Evolutionary conservation across 1,140 invertebrate species (phyloP), one percentile per base, ranked within the genome.

Genomic region (Drosophila mauritiana): DNA sequence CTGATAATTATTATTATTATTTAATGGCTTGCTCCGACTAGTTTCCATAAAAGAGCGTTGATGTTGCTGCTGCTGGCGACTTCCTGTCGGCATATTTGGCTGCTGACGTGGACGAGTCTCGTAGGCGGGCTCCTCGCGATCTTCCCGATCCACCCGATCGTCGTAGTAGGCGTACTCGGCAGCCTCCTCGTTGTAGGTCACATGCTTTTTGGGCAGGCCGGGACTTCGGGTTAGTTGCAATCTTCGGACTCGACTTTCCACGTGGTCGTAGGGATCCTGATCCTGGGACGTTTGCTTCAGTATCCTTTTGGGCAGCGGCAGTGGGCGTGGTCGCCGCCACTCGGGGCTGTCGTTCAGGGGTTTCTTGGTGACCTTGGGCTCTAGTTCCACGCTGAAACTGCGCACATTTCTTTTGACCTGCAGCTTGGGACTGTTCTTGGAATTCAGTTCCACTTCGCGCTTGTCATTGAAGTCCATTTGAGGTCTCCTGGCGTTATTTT

Each of bases 401-500:
- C 90, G 80, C 52, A 91, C 80, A 75, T 91, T 88, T 22, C 82
- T 72, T 51, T 91, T 91, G 43, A 91, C 78, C 67, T 91, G 90
- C 12, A 92, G 40, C 53, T 92, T 92, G 27, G 90, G 91, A 43
- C 91, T 92, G 42, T 92, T 92, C 46, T 92, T 92, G 2, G 76
- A 57, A 27, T 92, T 92, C 0, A 90, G 73, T 20, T 92, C 91
- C 62, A 92, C 58, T 49, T 91, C 91, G 2, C 83, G 83, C 42
- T 92, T 92, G 55, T 92, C 85, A 42, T 92, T 92, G 52, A 91
- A 79, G 49, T 92, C 90, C 86, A 91, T 91, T 67, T 90, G 90
- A 3, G 86, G 78, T 4, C 78, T 73, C 4, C 86, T 55, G 7
- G 53, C 70, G 63, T 91, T 91, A 45, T 91, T 91, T 12, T 78